A percentile compares a stretch with the other conserved stretches of the same genome.
These are phyloP conservation scores for Bagarius yarrelli DNA, from an alignment of 2,113 vertebrate species.

Conservation along the genomic window DNA sequence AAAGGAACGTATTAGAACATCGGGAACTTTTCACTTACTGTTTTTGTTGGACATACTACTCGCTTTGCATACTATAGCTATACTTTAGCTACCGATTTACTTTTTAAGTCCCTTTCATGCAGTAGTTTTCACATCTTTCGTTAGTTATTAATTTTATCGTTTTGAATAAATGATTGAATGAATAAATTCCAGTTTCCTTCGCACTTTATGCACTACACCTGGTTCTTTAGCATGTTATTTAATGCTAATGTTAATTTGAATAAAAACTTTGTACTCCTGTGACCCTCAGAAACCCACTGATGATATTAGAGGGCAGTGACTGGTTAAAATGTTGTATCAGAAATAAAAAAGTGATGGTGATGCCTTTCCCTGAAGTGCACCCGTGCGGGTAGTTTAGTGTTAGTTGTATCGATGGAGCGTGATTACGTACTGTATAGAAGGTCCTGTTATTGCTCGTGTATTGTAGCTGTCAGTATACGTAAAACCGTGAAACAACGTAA, in stretches of 20 bases:
- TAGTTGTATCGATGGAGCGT: neutral
- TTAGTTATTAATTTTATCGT: neutral
- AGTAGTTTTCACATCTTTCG: neutral
- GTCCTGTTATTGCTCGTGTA: constrained; percentile 5
- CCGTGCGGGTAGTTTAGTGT: neutral
- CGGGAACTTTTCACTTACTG: no score
- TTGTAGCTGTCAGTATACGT: constrained; percentile 9
- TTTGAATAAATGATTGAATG: neutral
- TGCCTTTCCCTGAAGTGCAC: neutral
- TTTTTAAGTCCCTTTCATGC: neutral
- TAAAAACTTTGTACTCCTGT: neutral
- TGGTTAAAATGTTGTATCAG: neutral
- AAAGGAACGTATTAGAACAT: no score
- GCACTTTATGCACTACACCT: neutral
- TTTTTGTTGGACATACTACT: no score
- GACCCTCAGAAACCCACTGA: neutral
- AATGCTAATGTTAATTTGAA: neutral
- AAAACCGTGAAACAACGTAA: neutral
- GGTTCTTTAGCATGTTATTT: neutral
- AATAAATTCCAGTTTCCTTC: neutral
- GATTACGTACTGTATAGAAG: neutral
- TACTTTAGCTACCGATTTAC: no score
- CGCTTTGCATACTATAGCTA: no score
- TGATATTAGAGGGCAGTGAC: neutral
- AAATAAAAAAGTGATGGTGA: neutral